phyloP scores from a whole-genome alignment of 2,797 vertebrate species.

The Dicrostonyx torquatus region DNA sequence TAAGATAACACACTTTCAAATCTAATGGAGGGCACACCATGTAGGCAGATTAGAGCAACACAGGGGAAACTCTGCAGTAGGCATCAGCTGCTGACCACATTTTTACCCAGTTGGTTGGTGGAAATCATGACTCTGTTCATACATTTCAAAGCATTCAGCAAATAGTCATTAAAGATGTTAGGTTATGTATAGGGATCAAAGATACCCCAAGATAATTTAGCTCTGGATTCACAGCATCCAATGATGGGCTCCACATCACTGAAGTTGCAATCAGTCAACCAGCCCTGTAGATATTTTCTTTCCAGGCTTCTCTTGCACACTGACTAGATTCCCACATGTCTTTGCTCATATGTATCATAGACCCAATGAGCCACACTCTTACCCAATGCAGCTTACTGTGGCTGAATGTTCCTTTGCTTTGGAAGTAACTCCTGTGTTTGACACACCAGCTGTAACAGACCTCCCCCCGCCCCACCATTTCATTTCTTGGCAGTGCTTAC shows the following conservation, averaged over 20 bases:
- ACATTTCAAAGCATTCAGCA: background rate
- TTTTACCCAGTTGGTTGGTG: background rate
- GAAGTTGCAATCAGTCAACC: background rate
- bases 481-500: background rate
- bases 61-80: background rate
- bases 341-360: background rate
- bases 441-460: background rate
- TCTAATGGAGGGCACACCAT: background rate
- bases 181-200: background rate
- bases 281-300: too few species aligned
- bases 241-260: background rate
- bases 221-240: background rate
- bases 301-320: background rate
- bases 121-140: background rate
- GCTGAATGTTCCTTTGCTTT: background rate
- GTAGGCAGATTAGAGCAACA: background rate
- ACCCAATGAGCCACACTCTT: background rate
- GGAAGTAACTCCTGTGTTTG: background rate
- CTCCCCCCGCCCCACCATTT: background rate
- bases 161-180: background rate
- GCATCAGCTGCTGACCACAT: background rate
- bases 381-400: background rate
- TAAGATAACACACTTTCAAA: background rate
- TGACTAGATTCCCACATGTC: background rate
- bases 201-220: background rate